These are phyloP conservation scores for Trachurus trachurus DNA, from an alignment of 2,797 vertebrate species.

Conservation along the genomic window DNA sequence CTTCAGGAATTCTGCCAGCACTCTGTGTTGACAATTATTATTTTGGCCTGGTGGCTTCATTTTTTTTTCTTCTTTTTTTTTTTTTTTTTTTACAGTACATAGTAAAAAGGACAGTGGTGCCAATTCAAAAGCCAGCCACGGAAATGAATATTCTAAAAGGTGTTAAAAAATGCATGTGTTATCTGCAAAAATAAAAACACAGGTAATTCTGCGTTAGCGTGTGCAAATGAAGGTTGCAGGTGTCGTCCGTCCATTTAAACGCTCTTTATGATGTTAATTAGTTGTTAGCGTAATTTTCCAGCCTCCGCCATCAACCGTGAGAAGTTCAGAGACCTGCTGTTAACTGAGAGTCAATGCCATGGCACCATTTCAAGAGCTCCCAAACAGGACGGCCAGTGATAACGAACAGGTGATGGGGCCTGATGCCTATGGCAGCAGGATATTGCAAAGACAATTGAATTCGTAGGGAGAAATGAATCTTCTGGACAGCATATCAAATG, in stretches of 20 bases:
- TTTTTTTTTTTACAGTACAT: conserved; percentile 48
- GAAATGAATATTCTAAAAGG: conserved; percentile 75
- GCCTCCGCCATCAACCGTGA: conserved; percentile 84
- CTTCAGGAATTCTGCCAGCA: conserved; percentile 72
- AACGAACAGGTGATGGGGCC: conserved; percentile 86
- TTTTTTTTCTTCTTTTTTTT: neutral
- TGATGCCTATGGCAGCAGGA: conserved; percentile 82
- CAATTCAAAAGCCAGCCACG: conserved; percentile 53
- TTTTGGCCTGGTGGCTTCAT: conserved; percentile 70
- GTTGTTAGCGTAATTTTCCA: conserved; percentile 86
- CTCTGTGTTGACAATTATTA: conserved; percentile 75
- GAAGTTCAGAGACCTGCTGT: conserved; percentile 88
- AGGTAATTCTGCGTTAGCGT: conserved; percentile 80
- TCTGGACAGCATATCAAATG: conserved; percentile 86
- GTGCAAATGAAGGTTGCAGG: conserved; percentile 89
- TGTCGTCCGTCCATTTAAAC: conserved; percentile 82
- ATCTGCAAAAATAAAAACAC: conserved; percentile 85
- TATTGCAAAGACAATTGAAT: conserved; percentile 89
- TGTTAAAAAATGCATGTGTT: conserved; percentile 78
- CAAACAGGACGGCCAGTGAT: conserved; percentile 83
- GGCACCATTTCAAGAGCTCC: conserved; percentile 83
- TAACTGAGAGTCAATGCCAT: conserved; percentile 82
- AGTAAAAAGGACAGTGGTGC: conserved; percentile 61
- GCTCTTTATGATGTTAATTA: conserved; percentile 91
- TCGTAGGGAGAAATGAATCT: conserved; percentile 84